Conservation (phyloP, 2,888 invertebrate genomes). For the Hydrotaea diabolus region DNA sequence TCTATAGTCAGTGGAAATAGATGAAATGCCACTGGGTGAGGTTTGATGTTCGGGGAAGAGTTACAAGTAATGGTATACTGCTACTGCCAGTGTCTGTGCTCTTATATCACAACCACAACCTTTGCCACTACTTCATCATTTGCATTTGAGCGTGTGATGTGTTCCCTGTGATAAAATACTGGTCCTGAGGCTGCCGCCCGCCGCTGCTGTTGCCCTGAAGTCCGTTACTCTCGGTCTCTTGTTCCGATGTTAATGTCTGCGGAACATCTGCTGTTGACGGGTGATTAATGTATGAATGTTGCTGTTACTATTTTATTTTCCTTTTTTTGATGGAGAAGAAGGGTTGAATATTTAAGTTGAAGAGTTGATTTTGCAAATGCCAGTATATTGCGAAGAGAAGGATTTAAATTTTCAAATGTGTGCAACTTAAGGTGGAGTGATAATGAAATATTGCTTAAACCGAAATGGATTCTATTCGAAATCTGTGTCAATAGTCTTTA, state of each 20-base stretch:
- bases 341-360: background rate
- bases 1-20: no score
- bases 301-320: background rate
- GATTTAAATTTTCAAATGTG: background rate
- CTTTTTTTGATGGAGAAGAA: background rate
- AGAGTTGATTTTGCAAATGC: background rate
- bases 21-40: background rate
- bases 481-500: no score
- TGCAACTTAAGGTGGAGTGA: no score
- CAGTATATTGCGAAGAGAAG: background rate
- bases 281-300: constrained; percentile 1
- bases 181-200: background rate
- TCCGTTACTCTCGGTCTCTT: background rate
- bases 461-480: no score
- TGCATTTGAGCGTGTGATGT: background rate
- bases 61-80: background rate
- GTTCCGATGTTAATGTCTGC: background rate
- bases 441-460: no score
- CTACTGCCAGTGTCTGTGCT: no score
- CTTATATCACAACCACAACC: background rate
- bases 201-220: background rate
- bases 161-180: background rate
- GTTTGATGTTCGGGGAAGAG: background rate
- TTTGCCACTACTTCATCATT: constrained; percentile 4
- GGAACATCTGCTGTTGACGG: background rate